These are phyloP conservation scores for Epistrophe eligans DNA, from an alignment of 2,888 invertebrate genomes.

Conservation along the genomic window DNA sequence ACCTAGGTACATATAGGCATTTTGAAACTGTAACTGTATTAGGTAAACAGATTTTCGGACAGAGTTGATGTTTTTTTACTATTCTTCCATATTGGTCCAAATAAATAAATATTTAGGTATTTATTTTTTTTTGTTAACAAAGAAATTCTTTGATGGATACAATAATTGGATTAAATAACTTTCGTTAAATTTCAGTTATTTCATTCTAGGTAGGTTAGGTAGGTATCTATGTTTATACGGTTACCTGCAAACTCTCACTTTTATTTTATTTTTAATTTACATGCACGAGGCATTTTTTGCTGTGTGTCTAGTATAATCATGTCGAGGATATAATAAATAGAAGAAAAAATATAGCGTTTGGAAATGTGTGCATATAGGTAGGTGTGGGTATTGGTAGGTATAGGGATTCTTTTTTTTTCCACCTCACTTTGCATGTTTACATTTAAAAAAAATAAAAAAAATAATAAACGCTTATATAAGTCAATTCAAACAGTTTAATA, in stretches of 20 bases:
- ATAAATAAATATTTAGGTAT: no score
- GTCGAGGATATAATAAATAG: constrained; percentile 53
- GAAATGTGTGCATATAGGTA: neutral
- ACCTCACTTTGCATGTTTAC: neutral
- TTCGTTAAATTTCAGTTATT: constrained; percentile 21
- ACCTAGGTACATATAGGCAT: neutral
- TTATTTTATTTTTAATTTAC: constrained; percentile 56
- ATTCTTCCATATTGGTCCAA: neutral
- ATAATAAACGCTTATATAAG: constrained; percentile 13
- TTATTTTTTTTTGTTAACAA: neutral
- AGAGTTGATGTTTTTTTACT: neutral
- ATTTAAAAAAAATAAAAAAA: neutral
- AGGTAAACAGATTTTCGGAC: no score
- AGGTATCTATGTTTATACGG: neutral
- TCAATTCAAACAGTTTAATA: constrained; percentile 54
- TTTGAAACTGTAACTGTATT: no score
- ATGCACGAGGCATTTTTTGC: constrained; percentile 56
- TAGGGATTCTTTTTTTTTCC: constrained; percentile 3
- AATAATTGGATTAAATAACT: constrained; percentile 50
- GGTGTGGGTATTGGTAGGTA: neutral
- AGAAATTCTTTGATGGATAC: constrained; percentile 2
- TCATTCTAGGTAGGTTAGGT: neutral
- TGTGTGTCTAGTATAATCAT: constrained; percentile 59
- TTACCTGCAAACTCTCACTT: constrained; percentile 54
- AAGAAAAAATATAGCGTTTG: constrained; percentile 9